Base-by-base conservation (phyloP, 2,888 invertebrate species). In the Pristionchus fissidentatus region DNA sequence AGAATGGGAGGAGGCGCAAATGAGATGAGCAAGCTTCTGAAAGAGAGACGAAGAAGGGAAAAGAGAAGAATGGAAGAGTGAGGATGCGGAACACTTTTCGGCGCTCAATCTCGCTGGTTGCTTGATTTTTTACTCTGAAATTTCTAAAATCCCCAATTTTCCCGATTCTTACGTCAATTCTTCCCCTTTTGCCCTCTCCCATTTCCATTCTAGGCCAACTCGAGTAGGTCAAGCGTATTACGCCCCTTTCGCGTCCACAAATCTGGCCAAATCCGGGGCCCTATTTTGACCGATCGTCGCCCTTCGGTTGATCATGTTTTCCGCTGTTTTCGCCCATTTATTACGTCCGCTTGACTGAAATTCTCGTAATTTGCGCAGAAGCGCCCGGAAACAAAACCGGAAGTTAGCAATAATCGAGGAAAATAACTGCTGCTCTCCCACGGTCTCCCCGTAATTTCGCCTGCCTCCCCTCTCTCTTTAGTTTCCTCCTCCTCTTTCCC, bases 141-240 rank as follows among this genome's bases (percentile, higher is more conserved):
- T 57, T 26, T 32, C 60, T 32, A 29, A 32, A 60, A 32, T 60
- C 32, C 8, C 26, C 32, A 7, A 13, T 57, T 15, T 29, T 26
- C 57, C 62, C 19, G 5, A 1, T 35, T 22, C 32, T 66, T 38
- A 22, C 38, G 7, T 5, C 1, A 3, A 70, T 70, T n/a, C 5
- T n/a, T 70, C 35, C 3, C 22, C 43, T 0, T 26, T 26, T 26
- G 1, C 41, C 22, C 26, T 43, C 41, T 43, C 10, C 41, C 10
- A n/a, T n/a, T 41, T 70, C 38, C 43, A 43, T 70, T 41, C 66
- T 66, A 35, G 1, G 8, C n/a, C 70, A 8, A 41, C 38, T 70
- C 41, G 66, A n/a, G 66, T 70, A 70, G 70, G 43, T 70, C 70
- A 70, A 70, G 70, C 70, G 70, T 70, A 41, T n/a, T n/a, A 43